Conservation (phyloP, 2,888 invertebrate species). For the Agonopterix arenella region DNA sequence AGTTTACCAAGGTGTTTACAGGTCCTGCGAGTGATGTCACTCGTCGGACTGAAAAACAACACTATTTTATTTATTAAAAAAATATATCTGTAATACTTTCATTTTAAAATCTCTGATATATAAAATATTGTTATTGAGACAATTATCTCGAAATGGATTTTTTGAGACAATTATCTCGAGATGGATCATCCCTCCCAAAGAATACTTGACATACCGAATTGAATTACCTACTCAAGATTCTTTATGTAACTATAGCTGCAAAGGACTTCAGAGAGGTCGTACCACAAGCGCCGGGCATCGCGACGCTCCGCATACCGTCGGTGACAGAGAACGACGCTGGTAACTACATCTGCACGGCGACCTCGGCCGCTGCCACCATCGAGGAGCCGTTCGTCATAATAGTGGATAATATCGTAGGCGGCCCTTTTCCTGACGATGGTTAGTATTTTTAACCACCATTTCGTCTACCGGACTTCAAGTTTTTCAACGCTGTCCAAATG, state of each 20-base stretch:
- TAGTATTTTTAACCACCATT: conserved; percentile 10
- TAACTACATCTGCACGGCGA: conserved; percentile 83
- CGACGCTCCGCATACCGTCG: conserved; percentile 39
- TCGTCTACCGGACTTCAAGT: too few species aligned
- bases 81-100: too few species aligned
- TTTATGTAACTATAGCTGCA: conserved; percentile 15
- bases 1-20: too few species aligned
- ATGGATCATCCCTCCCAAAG: background rate
- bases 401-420: conserved; percentile 55
- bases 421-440: conserved; percentile 19
- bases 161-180: too few species aligned
- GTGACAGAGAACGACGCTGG: conserved; percentile 78
- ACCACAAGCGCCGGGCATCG: conserved; percentile 35
- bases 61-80: too few species aligned
- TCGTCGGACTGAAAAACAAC: too few species aligned
- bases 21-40: too few species aligned
- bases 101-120: too few species aligned
- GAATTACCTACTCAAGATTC: too few species aligned
- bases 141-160: too few species aligned
- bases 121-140: too few species aligned
- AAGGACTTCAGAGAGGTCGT: conserved; percentile 34
- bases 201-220: background rate
- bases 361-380: conserved; percentile 79
- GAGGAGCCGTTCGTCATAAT: conserved; percentile 80
- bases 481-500: too few species aligned